Conservation (phyloP, 2,888 invertebrate species). For the Ashinkailepas kermadecensis region DNA sequence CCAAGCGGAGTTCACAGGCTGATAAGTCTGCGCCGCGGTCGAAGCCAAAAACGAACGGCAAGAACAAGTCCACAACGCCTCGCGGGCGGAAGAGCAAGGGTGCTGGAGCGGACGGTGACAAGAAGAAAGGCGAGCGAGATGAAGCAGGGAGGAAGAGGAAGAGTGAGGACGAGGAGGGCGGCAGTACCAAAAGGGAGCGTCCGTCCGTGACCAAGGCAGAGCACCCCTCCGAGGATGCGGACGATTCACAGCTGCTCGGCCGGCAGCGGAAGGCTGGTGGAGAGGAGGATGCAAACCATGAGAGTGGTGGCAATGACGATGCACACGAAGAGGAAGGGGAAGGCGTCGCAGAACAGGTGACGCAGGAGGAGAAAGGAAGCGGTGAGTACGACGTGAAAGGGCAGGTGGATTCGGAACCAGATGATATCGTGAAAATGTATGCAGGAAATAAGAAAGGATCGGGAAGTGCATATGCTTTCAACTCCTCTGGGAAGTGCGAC, state of each 20-base stretch:
- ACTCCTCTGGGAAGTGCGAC: too few species aligned
- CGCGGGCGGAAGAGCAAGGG: too few species aligned
- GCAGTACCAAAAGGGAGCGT: slow-evolving; percentile 23
- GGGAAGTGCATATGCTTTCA: too few species aligned
- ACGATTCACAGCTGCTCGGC: slow-evolving; percentile 31
- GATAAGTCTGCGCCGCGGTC: slow-evolving; percentile 23
- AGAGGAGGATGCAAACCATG: background rate
- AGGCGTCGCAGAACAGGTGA: too few species aligned
- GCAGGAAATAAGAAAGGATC: too few species aligned
- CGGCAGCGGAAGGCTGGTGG: slow-evolving; percentile 33
- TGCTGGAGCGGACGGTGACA: slow-evolving; percentile 26
- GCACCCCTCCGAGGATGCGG: slow-evolving; percentile 18
- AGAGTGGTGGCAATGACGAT: too few species aligned
- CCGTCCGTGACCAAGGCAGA: slow-evolving; percentile 24
- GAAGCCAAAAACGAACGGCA: slow-evolving; percentile 22
- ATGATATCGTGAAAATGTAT: too few species aligned
- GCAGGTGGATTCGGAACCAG: too few species aligned
- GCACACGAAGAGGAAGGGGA: background rate
- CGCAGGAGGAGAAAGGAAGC: background rate
- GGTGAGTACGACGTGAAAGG: slow-evolving; percentile 24
- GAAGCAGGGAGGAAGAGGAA: slow-evolving; percentile 23
- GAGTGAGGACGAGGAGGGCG: slow-evolving; percentile 16
- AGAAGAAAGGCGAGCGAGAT: slow-evolving; percentile 21
- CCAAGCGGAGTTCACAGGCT: background rate
- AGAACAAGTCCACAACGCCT: background rate